These are phyloP conservation scores for Bubalus kerabau DNA, from an alignment of 2,113 vertebrate species.

Conservation along the genomic window DNA sequence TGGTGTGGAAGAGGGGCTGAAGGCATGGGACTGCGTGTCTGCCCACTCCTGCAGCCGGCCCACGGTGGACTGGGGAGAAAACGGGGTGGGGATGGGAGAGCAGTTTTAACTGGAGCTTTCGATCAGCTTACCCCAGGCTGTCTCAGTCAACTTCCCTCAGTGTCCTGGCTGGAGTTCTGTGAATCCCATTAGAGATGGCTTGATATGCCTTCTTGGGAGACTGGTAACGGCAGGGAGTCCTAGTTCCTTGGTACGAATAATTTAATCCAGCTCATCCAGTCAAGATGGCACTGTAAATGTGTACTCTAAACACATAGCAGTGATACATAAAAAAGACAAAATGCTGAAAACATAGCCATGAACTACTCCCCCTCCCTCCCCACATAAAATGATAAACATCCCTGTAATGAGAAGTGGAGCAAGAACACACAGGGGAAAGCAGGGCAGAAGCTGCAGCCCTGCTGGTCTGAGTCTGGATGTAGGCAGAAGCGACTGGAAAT, in stretches of 20 bases:
- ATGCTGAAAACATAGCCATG: neutral
- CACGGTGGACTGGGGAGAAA: neutral
- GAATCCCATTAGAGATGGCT: conserved; percentile 40
- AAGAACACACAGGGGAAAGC: neutral
- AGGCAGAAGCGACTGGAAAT: neutral
- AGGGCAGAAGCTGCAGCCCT: neutral
- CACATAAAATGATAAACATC: neutral
- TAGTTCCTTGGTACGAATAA: neutral
- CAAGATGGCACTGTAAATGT: conserved; percentile 25
- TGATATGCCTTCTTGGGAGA: conserved; percentile 56
- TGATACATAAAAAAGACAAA: conserved; percentile 28
- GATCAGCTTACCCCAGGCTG: neutral
- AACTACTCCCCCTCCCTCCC: neutral
- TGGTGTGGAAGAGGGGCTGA: neutral
- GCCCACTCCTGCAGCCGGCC: neutral
- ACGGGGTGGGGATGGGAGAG: neutral
- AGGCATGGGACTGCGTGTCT: neutral
- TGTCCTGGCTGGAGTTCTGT: conserved; percentile 19
- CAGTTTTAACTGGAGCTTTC: neutral
- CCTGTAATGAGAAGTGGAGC: neutral
- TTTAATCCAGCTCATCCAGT: conserved; percentile 13
- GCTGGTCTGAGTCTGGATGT: neutral
- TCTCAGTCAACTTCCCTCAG: neutral
- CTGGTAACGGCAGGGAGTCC: conserved; percentile 28
- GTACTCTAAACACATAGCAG: conserved; percentile 23